Base-by-base conservation (phyloP, 2,888 invertebrate species). In the Rhimphoctona megacephalus region DNA sequence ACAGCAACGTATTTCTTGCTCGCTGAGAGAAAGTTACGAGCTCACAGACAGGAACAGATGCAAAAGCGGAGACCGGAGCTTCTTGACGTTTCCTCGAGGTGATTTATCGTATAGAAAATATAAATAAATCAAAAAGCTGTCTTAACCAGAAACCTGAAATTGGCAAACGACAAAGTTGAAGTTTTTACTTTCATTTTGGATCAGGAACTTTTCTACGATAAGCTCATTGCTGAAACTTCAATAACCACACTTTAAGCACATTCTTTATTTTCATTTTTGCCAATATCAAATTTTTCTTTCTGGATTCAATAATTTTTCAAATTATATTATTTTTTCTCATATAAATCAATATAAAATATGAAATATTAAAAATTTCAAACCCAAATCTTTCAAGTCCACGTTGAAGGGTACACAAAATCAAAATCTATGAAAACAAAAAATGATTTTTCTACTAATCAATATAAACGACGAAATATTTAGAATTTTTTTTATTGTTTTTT, bases 1-100 rank as follows among this genome's bases (percentile, higher is more conserved):
- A 99, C 99, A 46, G 99, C 99, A 70, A 99, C 99, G 30, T 99
- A 99, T 95, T 99, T 98, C 95, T 95, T 99, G 90, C 95, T 99
- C 90, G 99, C 99, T 19, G 99, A 99, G 95, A 96, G 98, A 89
- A 98, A 98, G 94, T 95, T 99, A 66, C 96, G 97, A 88, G 96
- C 97, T 76, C 96, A 97, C 92, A 96, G 98, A 91, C 97, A 96
- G 91, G 97, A 97, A 89, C 94, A 95, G 93, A 93, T 94, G 90
- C 93, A 95, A 86, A 95, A 95, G 87, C 95, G 95, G 84, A 93
- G 95, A 64, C 92, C 95, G 77, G 95, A 95, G 89, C 88, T 94
- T 79, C 93, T 94, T 52, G 93, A 91, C 81, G 92, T 93, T 85
- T 90, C 92, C 11, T 85, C 92, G 36, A 92, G 91, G 93, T 93